Percentiles rank a stretch among this genome's conserved stretches.
phyloP scores from a whole-genome alignment of 2,888 invertebrate genomes.

The Yponomeuta plumbellus region DNA sequence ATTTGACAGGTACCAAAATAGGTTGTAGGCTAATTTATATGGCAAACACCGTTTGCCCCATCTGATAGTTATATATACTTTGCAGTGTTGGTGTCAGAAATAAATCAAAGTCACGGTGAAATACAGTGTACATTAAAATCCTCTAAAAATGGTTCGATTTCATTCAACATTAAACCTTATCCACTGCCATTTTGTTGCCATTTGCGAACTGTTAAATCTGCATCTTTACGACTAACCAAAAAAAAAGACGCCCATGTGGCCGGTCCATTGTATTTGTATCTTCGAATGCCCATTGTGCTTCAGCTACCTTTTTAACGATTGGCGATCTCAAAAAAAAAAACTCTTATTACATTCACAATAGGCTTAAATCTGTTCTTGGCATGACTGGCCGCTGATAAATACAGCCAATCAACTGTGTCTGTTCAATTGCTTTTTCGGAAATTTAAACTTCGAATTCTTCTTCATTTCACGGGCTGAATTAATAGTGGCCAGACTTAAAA shows the following conservation, averaged over 20 bases:
- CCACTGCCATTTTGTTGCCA: constrained; percentile 28
- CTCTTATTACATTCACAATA: constrained; percentile 53
- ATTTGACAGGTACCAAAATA: too few relatives aligned
- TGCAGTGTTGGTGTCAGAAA: background rate
- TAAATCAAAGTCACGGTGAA: background rate
- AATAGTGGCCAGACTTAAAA: background rate
- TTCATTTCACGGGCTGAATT: background rate
- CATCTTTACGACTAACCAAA: constrained; percentile 53
- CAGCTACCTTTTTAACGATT: constrained; percentile 53
- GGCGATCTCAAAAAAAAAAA: constrained; percentile 49
- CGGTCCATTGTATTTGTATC: constrained; percentile 64
- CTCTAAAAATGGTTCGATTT: background rate
- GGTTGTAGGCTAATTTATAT: too few relatives aligned
- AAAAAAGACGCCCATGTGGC: constrained; percentile 60
- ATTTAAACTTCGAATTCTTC: background rate
- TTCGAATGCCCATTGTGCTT: constrained; percentile 52
- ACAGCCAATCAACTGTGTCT: constrained; percentile 6
- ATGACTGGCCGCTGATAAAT: constrained; percentile 25
- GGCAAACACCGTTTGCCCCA: too few relatives aligned
- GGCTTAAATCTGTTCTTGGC: constrained; percentile 50
- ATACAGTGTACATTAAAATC: background rate
- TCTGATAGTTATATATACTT: too few relatives aligned
- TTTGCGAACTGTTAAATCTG: constrained; percentile 55
- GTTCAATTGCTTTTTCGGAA: constrained; percentile 8
- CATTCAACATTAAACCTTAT: constrained; percentile 25